phyloP scores from a whole-genome alignment of 2,797 vertebrate genomes.

The Xyrichtys novacula region DNA sequence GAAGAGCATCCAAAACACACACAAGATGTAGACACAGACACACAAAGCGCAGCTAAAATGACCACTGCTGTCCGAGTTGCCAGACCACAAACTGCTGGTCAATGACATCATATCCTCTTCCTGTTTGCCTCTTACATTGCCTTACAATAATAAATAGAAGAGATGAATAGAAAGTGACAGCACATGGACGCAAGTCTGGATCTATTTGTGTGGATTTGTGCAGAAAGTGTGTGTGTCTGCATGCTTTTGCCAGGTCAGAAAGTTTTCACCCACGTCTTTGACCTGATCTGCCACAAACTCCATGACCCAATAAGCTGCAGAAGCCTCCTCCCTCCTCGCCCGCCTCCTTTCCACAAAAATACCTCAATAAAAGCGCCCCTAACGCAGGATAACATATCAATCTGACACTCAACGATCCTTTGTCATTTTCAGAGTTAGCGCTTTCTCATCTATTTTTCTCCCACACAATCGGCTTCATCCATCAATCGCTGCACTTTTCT shows the following conservation, averaged over 20 bases:
- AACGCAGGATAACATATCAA: constrained; percentile 62
- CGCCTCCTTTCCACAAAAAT: constrained; percentile 53
- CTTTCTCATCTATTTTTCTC: constrained; percentile 54
- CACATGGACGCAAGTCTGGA: constrained; percentile 45
- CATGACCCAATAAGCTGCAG: constrained; percentile 66
- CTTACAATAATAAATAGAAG: constrained; percentile 74
- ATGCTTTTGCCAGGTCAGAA: constrained; percentile 58
- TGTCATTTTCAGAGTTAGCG: constrained; percentile 64
- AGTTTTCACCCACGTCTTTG: constrained; percentile 71
- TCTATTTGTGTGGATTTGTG: constrained; percentile 42
- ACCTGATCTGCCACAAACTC: constrained; percentile 77
- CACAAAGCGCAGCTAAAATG: constrained; percentile 77
- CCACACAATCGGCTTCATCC: constrained; percentile 49
- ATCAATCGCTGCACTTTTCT: constrained; percentile 51
- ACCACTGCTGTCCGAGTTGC: constrained; percentile 60
- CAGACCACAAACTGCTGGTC: constrained; percentile 73
- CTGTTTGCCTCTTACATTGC: constrained; percentile 75
- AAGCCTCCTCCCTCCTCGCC: constrained; percentile 58
- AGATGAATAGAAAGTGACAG: constrained; percentile 77
- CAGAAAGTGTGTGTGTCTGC: constrained; percentile 14
- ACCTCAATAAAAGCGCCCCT: constrained; percentile 7
- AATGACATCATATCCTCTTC: constrained; percentile 81
- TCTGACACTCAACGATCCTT: constrained; percentile 59
- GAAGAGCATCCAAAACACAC: constrained; percentile 76
- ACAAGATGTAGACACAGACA: constrained; percentile 66